Conservation (phyloP, 2,888 invertebrate species). For the Nemapogon koenigi region DNA sequence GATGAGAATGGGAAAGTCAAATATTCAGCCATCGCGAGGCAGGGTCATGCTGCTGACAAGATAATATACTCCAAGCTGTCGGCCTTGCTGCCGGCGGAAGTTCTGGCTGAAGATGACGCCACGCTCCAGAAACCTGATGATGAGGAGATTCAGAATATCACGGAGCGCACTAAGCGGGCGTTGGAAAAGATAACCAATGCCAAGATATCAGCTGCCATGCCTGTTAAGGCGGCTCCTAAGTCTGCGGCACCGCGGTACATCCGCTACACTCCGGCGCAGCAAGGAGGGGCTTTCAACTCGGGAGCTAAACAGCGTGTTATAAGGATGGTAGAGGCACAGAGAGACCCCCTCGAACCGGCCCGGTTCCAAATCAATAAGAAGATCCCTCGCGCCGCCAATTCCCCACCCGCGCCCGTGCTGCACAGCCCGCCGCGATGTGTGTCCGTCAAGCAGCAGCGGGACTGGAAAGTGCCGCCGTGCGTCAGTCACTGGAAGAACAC, state of each 20-base stretch:
- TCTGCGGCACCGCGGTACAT: conserved; percentile 93
- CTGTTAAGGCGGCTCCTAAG: conserved; percentile 94
- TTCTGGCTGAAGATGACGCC: conserved; percentile 89
- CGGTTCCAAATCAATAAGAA: conserved; percentile 98
- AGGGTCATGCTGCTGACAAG: conserved; percentile 96
- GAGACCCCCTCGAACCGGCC: conserved; percentile 99
- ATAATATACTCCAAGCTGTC: conserved; percentile 94
- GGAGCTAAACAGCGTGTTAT: conserved; percentile 98
- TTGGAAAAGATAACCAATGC: conserved; percentile 85
- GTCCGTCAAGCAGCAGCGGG: conserved; percentile 97
- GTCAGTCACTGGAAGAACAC: conserved; percentile 99
- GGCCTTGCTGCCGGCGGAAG: conserved; percentile 90
- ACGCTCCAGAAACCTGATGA: conserved; percentile 87
- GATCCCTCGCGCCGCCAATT: conserved; percentile 97
- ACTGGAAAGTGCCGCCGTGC: conserved; percentile 98
- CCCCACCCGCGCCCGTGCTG: conserved; percentile 97
- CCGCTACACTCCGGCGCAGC: conserved; percentile 97
- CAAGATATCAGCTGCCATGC: conserved; percentile 96
- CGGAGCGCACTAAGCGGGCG: conserved; percentile 87
- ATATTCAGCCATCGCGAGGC: conserved; percentile 93
- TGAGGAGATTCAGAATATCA: conserved; percentile 86
- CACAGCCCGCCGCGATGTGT: conserved; percentile 98
- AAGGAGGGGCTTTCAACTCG: conserved; percentile 92
- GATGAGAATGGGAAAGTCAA: conserved; percentile 94
- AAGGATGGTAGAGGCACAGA: conserved; percentile 68